Conservation (phyloP, 1,140 invertebrate genomes). For the Hyphantria cunea region DNA sequence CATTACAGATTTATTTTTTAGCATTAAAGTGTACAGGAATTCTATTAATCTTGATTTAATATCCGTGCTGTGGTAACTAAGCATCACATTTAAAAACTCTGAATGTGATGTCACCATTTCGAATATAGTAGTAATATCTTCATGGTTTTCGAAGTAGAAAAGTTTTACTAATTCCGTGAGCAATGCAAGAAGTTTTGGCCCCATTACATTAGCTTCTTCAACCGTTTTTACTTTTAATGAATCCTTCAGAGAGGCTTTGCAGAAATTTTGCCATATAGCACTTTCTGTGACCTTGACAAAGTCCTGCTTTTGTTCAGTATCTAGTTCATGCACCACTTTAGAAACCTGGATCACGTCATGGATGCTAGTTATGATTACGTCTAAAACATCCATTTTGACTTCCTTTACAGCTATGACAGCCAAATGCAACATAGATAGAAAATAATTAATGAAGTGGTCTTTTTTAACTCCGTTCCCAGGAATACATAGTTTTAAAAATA, state of each 20-base stretch:
- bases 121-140: slow-evolving; percentile 83
- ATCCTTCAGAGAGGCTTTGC: slow-evolving; percentile 84
- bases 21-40: slow-evolving; percentile 83
- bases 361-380: slow-evolving; percentile 69
- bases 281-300: slow-evolving; percentile 80
- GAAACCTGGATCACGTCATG: slow-evolving; percentile 54
- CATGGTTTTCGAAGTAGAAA: slow-evolving; percentile 79
- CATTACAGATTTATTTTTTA: slow-evolving; percentile 84
- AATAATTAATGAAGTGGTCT: slow-evolving; percentile 79
- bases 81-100: slow-evolving; percentile 86
- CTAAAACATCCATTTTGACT: slow-evolving; percentile 64
- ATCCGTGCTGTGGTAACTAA: slow-evolving; percentile 78
- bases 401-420: slow-evolving; percentile 82
- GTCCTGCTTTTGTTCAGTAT: slow-evolving; percentile 54
- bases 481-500: slow-evolving; percentile 79
- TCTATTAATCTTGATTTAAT: slow-evolving; percentile 83
- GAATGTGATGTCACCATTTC: slow-evolving; percentile 90
- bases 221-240: slow-evolving; percentile 82
- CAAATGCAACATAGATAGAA: slow-evolving; percentile 82
- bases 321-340: slow-evolving; percentile 51
- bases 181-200: slow-evolving; percentile 79
- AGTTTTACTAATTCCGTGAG: slow-evolving; percentile 83
- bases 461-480: slow-evolving; percentile 54
- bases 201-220: slow-evolving; percentile 47
- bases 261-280: slow-evolving; percentile 85